Conservation (phyloP, 2,113 vertebrate species). For the Rhinoderma darwinii region DNA sequence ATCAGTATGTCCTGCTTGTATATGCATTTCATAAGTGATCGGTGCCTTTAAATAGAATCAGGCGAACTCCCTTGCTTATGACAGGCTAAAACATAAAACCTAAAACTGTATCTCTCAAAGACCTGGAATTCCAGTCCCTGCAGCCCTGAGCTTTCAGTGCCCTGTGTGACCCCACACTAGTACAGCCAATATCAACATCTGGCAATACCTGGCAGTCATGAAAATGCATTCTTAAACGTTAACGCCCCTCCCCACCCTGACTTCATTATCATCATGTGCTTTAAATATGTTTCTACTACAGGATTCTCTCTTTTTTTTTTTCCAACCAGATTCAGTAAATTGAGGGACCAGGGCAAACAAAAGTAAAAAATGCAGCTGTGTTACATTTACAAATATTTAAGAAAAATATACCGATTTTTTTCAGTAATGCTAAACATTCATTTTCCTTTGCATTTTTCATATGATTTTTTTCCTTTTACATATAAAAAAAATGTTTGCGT, state of each 20-base stretch:
- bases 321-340: constrained; percentile 51
- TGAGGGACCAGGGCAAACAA: constrained; percentile 41
- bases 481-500: background rate
- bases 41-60: constrained; percentile 48
- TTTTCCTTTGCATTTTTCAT: background rate
- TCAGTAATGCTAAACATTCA: constrained; percentile 16
- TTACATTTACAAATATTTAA: constrained; percentile 55
- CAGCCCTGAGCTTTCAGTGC: constrained; percentile 62
- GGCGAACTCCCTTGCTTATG: constrained; percentile 63
- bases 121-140: constrained; percentile 65
- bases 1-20: background rate
- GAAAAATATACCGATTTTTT: constrained; percentile 15
- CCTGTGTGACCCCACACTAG: constrained; percentile 66
- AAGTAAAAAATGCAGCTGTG: constrained; percentile 32
- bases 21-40: background rate
- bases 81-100: constrained; percentile 60
- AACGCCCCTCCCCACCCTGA: constrained; percentile 59
- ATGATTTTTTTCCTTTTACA: background rate
- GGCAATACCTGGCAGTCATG: constrained; percentile 67
- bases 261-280: constrained; percentile 64
- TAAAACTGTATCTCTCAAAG: constrained; percentile 64
- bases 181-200: constrained; percentile 73
- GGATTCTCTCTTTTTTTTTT: constrained; percentile 43
- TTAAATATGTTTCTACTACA: constrained; percentile 63
- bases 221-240: constrained; percentile 64